phyloP scores from a whole-genome alignment of 2,888 invertebrate genomes.

The Cyclophora albipunctata region DNA sequence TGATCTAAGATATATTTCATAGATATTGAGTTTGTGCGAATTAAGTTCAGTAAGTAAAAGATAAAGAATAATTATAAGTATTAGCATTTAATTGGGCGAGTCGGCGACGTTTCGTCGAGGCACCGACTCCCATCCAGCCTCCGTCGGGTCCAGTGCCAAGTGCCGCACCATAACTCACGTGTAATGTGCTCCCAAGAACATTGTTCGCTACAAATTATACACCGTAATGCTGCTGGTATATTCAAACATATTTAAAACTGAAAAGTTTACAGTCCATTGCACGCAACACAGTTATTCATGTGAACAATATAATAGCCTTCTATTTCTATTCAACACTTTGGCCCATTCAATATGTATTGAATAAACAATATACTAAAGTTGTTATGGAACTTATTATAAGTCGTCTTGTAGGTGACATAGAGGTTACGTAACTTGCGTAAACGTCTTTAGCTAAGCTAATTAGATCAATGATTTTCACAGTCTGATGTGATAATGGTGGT shows the following conservation, averaged over 20 bases:
- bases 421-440: constrained; percentile 5
- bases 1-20: too few relatives aligned
- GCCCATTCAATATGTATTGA: too few relatives aligned
- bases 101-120: constrained; percentile 23
- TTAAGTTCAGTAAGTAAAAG: too few relatives aligned
- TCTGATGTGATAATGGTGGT: constrained; percentile 20
- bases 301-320: too few relatives aligned
- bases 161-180: constrained; percentile 43
- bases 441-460: constrained; percentile 20
- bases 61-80: too few relatives aligned
- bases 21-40: too few relatives aligned
- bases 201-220: constrained; percentile 27
- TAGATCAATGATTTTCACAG: constrained; percentile 31
- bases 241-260: constrained; percentile 22
- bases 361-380: too few relatives aligned
- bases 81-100: constrained; percentile 18
- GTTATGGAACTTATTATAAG: too few relatives aligned
- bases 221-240: constrained; percentile 23
- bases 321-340: too few relatives aligned
- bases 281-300: too few relatives aligned
- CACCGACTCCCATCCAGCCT: constrained; percentile 27
- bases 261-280: too few relatives aligned
- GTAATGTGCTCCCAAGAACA: constrained; percentile 39
- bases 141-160: constrained; percentile 39
- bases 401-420: too few relatives aligned